A percentile compares a stretch with the other conserved stretches of the same genome.
Conservation (phyloP, 2,113 vertebrate genomes). For the Myanophis thanlyinensis region DNA sequence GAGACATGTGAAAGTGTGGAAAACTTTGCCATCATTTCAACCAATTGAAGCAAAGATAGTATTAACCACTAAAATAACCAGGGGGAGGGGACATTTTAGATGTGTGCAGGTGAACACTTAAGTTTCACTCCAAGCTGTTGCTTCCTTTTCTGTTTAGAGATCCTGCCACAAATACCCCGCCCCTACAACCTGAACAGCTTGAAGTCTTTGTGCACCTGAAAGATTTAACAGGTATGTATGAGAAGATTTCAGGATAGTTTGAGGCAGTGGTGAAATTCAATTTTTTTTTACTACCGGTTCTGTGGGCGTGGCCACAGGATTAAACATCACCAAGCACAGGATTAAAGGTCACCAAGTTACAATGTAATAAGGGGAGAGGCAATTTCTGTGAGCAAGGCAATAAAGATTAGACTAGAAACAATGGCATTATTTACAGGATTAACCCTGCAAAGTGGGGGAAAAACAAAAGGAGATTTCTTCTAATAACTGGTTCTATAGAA, state of each 20-base stretch:
- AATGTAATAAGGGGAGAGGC: no score
- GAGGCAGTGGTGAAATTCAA: no score
- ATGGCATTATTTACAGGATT: no score
- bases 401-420: no score
- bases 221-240: slow-evolving; percentile 87
- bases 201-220: slow-evolving; percentile 79
- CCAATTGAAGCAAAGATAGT: background rate
- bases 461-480: no score
- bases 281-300: no score
- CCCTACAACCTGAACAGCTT: slow-evolving; percentile 78
- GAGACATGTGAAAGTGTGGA: background rate
- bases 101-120: background rate
- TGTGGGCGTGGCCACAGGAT: no score
- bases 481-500: no score
- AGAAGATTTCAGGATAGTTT: background rate
- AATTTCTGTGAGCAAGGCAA: no score
- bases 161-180: slow-evolving; percentile 68
- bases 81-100: background rate
- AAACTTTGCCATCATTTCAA: background rate
- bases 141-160: slow-evolving; percentile 67
- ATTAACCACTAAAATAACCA: background rate
- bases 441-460: no score
- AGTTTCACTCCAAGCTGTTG: background rate
- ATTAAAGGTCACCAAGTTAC: no score
- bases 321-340: no score